Percentiles rank a stretch among this genome's conserved stretches.
These are phyloP conservation scores for Cataglyphis livida DNA, from an alignment of 2,888 invertebrate species.

Conservation along the genomic window DNA sequence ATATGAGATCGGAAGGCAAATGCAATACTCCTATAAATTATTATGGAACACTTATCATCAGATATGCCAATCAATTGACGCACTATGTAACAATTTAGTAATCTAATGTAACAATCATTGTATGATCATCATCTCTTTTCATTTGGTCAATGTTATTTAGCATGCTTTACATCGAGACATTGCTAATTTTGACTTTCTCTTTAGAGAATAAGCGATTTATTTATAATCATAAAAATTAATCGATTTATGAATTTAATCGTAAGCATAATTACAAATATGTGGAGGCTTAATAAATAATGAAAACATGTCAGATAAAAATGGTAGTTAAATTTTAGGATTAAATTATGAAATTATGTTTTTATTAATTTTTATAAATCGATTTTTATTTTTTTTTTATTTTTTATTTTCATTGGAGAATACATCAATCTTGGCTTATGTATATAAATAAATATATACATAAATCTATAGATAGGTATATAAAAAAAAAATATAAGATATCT, in stretches of 20 bases:
- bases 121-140: constrained; percentile 55
- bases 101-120: constrained; percentile 26
- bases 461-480: not conserved
- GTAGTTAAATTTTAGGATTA: not conserved
- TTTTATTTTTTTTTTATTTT: not conserved
- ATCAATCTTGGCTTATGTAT: not conserved
- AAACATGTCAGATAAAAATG: not conserved
- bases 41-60: constrained; percentile 64
- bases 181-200: constrained; percentile 48
- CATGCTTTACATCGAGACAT: constrained; percentile 41
- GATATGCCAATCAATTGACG: constrained; percentile 66
- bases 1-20: constrained; percentile 74
- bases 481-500: not conserved
- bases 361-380: not conserved
- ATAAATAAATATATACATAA: not conserved
- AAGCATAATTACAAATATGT: not conserved
- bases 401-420: not conserved
- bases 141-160: constrained; percentile 67
- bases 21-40: constrained; percentile 74
- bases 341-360: not conserved
- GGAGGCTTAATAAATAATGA: not conserved
- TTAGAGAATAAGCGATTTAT: constrained; percentile 30
- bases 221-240: constrained; percentile 22
- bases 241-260: not conserved
- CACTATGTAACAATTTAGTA: constrained; percentile 48